Evolutionary conservation across 1,140 invertebrate genomes (phyloP).

Genomic region (Muscidifurax raptorellus): DNA sequence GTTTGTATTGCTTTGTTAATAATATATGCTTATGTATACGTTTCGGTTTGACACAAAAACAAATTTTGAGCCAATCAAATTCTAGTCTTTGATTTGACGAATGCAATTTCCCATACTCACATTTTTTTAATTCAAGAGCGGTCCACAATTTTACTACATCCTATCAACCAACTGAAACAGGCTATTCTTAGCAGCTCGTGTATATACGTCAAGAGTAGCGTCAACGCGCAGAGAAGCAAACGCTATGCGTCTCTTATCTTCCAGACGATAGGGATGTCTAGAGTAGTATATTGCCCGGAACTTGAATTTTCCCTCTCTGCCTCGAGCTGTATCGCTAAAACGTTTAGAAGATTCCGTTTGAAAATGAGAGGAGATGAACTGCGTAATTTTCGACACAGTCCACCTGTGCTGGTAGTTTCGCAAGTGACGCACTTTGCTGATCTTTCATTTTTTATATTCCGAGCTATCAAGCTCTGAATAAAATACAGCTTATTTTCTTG

Average conservation of each 20-base stretch:
- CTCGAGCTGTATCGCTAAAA: neutral
- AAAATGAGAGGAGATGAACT: neutral
- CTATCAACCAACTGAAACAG: neutral
- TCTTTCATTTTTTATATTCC: no score
- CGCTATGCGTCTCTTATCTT: neutral
- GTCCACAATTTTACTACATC: no score
- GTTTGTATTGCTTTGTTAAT: no score
- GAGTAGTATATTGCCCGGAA: neutral
- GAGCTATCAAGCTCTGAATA: no score
- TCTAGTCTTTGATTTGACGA: no score
- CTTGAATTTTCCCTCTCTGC: neutral
- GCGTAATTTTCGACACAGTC: neutral
- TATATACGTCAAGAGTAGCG: neutral
- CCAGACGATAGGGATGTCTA: slow-evolving; percentile 23
- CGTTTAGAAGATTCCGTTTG: neutral
- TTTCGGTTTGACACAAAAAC: no score
- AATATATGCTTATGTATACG: no score
- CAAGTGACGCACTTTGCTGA: no score
- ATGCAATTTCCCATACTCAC: no score
- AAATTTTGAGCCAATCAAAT: no score
- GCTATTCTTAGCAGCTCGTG: neutral
- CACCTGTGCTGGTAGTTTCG: neutral
- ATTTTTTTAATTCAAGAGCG: no score
- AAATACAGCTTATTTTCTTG: no score
- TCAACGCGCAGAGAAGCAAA: neutral